phyloP scores from a whole-genome alignment of 2,888 invertebrate genomes.

The Acrobasis consociella region DNA sequence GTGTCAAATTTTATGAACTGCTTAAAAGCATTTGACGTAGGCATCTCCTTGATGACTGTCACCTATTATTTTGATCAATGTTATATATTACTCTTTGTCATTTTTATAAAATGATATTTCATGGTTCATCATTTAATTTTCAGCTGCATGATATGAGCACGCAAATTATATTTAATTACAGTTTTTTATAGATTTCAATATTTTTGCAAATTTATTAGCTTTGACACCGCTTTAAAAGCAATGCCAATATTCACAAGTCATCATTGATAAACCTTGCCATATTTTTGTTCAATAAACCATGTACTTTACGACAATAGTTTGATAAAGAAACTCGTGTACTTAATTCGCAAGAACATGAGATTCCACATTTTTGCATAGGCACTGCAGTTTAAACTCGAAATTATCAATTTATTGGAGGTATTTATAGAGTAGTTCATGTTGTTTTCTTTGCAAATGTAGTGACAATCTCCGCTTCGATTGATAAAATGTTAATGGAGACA shows the following conservation, averaged over 20 bases:
- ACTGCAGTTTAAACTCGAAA: slow-evolving; percentile 17
- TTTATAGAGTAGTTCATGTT: background rate
- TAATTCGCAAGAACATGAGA: slow-evolving; percentile 21
- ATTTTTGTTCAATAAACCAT: slow-evolving; percentile 7
- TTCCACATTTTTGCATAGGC: slow-evolving; percentile 30
- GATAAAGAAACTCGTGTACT: slow-evolving; percentile 23
- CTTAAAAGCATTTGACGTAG: too few relatives aligned
- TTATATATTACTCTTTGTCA: too few relatives aligned
- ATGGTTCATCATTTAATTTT: too few relatives aligned
- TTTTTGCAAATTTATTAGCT: too few relatives aligned
- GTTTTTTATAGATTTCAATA: too few relatives aligned
- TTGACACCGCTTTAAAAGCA: too few relatives aligned
- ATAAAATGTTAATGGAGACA: slow-evolving; percentile 9
- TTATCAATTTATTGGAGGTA: background rate
- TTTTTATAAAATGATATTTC: too few relatives aligned
- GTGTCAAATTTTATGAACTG: too few relatives aligned
- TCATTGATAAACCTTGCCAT: background rate
- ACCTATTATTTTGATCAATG: too few relatives aligned
- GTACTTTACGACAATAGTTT: slow-evolving; percentile 13
- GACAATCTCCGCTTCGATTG: background rate
- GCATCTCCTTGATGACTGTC: too few relatives aligned
- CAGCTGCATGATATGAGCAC: too few relatives aligned
- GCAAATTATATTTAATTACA: too few relatives aligned
- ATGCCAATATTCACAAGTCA: background rate
- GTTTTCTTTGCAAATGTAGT: background rate